Percentiles rank a stretch among this genome's conserved stretches.
Evolutionary conservation across 2,888 invertebrate species (phyloP).

Genomic region (Megastigmus dorsalis): DNA sequence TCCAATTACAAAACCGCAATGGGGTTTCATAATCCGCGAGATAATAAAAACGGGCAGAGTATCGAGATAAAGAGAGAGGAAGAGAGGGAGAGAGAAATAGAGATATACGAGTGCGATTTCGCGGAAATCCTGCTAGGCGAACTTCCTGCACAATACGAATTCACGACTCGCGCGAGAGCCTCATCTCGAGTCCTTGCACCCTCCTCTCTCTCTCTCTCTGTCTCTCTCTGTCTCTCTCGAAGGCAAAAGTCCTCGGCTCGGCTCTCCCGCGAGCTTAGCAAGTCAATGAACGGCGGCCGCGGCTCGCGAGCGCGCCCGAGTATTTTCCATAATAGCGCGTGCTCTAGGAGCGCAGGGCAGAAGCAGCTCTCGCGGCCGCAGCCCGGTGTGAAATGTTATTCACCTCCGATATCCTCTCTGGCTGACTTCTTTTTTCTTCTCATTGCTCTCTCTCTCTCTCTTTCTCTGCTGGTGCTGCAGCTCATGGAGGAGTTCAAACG

Average conservation of each 20-base stretch:
- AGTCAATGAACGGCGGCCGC: neutral
- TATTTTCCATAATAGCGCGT: neutral
- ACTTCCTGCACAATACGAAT: neutral
- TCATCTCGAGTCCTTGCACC: neutral
- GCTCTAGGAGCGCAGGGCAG: too few relatives aligned
- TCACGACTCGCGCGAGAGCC: neutral
- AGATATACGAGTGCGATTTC: neutral
- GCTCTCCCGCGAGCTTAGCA: neutral
- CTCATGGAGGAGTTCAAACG: conserved; percentile 93
- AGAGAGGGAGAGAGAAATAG: too few relatives aligned
- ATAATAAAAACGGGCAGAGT: too few relatives aligned
- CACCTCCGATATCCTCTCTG: too few relatives aligned
- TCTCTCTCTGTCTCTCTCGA: neutral
- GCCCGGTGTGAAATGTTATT: conserved; percentile 14
- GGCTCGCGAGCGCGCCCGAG: too few relatives aligned
- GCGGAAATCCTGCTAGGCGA: neutral
- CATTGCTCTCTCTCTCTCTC: too few relatives aligned
- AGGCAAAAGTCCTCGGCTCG: too few relatives aligned
- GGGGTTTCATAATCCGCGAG: too few relatives aligned
- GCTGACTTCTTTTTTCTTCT: conserved; percentile 36
- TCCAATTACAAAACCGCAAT: too few relatives aligned
- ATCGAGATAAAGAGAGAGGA: too few relatives aligned
- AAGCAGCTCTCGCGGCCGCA: too few relatives aligned
- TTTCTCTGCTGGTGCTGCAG: too few relatives aligned
- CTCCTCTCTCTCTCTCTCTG: neutral